Conservation (phyloP, 1,140 invertebrate species). For the Arion vulgaris region DNA sequence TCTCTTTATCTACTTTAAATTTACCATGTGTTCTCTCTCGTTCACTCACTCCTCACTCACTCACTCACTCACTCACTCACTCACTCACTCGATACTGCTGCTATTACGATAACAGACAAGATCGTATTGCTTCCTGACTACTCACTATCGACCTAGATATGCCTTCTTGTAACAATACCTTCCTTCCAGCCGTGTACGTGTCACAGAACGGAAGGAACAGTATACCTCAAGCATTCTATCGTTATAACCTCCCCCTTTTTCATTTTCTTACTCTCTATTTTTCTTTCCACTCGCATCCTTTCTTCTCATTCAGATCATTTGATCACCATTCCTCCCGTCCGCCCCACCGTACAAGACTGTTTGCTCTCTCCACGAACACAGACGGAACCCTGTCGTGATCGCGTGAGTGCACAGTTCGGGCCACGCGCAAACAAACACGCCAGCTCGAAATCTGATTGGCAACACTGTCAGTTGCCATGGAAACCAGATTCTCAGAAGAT, state of each 20-base stretch:
- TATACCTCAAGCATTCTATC: neutral
- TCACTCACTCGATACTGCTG: too few relatives aligned
- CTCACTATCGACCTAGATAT: neutral
- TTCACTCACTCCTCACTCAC: neutral
- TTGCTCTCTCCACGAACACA: neutral
- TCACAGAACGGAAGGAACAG: neutral
- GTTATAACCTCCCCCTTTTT: neutral
- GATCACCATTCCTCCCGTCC: neutral
- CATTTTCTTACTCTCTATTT: constrained; percentile 14
- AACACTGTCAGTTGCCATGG: constrained; percentile 5
- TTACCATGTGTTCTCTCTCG: neutral
- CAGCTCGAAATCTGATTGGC: constrained; percentile 20
- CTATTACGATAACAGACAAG: too few relatives aligned
- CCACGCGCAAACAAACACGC: constrained; percentile 26
- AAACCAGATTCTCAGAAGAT: constrained; percentile 16
- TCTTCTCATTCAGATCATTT: neutral
- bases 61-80: neutral
- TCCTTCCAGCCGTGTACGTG: neutral
- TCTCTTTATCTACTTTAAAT: neutral
- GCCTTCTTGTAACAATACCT: neutral
- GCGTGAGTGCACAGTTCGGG: constrained; percentile 8
- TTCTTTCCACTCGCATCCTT: neutral
- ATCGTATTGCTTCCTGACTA: neutral
- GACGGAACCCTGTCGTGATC: neutral
- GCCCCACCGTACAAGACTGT: neutral